Evolutionary conservation across 2,113 vertebrate genomes (phyloP), one percentile per base, ranked within the genome.

Genomic region (Beaufortia kweichowensis): DNA sequence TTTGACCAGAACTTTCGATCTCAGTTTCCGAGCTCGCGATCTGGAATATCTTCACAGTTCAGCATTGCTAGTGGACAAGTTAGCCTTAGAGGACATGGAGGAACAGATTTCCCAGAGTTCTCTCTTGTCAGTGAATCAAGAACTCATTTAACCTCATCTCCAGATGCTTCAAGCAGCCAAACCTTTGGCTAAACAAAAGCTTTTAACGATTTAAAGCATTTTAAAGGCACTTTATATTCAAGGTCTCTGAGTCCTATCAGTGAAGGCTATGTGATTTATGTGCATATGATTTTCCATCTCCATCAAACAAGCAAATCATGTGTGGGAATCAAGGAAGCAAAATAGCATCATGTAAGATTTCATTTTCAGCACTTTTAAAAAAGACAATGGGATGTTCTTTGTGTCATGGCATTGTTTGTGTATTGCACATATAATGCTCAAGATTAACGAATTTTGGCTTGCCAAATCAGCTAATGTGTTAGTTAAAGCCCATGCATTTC

Each of bases 1-100:
- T 99, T 98, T 72, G 97, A 98, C 88, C 96, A 96, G 87, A 96
- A 96, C 84, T 98, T 95, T 89, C 94, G 95, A 84, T 94, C 95
- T 85, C 95, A 98, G 39, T 99, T 96, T 88, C 95, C 95, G 85
- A 92, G 93, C 21, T 87, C 94, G 3, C 92, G 96, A 88, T 92
- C 95, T 84, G 95, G 93, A 84, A 89, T 95, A 82, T 94, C 95
- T 57, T 93, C 96, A 83, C 96, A 96, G 73, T 99, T 97, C 90
- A 94, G 93, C 80, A 92, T 96, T 90, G 92, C 96, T 92, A 98
- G 95, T 79, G 97, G 96, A 93, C 96, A 98, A 89, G 94, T 95
- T 86, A 95, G 93, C 91, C 92, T 98, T 75, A 93, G 95, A 87
- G 94, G 93, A 89, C 95, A 95, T 84, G 92, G 92, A 86, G 93